These are phyloP conservation scores for Drosophila sproati DNA, from an alignment of 1,140 invertebrate species.

Conservation along the genomic window DNA sequence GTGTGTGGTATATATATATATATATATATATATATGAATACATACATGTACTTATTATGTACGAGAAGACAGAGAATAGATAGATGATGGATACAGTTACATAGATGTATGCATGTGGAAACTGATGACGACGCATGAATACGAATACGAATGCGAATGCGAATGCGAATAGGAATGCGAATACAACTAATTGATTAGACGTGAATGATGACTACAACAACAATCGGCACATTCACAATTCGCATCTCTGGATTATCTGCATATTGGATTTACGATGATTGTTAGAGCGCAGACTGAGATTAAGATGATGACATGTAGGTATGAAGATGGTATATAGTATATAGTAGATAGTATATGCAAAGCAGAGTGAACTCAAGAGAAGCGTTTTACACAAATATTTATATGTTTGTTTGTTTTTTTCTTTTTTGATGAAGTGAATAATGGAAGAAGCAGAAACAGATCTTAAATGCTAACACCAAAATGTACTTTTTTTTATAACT, in stretches of 20 bases:
- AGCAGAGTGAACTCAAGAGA: constrained; percentile 27
- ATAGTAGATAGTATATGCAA: constrained; percentile 45
- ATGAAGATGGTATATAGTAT: neutral
- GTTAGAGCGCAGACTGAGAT: constrained; percentile 19
- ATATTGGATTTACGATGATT: constrained; percentile 10
- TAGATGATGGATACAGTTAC: constrained; percentile 22
- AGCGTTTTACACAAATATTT: constrained; percentile 15
- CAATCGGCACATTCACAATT: neutral
- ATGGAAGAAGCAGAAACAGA: constrained; percentile 41
- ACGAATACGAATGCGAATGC: neutral
- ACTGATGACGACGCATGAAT: constrained; percentile 21
- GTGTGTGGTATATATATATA: too few species aligned
- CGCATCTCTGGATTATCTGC: constrained; percentile 3
- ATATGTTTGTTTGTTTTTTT: neutral
- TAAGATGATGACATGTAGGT: constrained; percentile 14
- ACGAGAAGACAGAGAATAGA: constrained; percentile 55
- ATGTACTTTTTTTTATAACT: neutral
- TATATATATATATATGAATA: constrained; percentile 3
- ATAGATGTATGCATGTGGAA: constrained; percentile 5
- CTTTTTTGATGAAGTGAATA: constrained; percentile 4
- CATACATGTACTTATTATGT: constrained; percentile 41
- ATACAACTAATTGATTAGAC: constrained; percentile 1
- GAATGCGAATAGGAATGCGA: constrained; percentile 7
- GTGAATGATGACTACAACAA: constrained; percentile 22
- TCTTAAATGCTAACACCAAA: neutral